Percentiles rank a stretch among this genome's conserved stretches.
Evolutionary conservation across 2,888 invertebrate genomes (phyloP).

Genomic region (Nineta flava): DNA sequence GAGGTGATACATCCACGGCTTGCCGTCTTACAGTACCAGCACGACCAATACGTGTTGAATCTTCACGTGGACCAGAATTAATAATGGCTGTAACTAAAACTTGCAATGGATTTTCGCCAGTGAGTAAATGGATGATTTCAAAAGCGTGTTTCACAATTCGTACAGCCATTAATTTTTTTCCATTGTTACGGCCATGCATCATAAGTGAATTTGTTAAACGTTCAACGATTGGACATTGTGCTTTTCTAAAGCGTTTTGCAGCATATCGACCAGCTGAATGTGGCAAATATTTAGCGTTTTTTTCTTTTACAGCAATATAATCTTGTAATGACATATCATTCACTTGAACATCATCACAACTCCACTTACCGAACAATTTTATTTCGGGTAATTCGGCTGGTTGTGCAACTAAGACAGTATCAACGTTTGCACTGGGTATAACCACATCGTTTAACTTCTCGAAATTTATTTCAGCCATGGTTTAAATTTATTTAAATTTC

Average conservation of each 20-base stretch:
- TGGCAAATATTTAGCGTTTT: constrained; percentile 96
- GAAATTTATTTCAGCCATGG: constrained; percentile 40
- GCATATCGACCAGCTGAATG: constrained; percentile 98
- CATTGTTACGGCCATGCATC: constrained; percentile 99
- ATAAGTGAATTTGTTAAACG: constrained; percentile 93
- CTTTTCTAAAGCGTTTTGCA: constrained; percentile 95
- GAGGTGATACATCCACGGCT: constrained; percentile 97
- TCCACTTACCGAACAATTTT: constrained; percentile 93
- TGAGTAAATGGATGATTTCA: constrained; percentile 92
- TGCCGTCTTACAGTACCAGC: constrained; percentile 99
- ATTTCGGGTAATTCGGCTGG: constrained; percentile 85
- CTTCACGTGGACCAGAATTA: constrained; percentile 98
- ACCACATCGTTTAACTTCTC: constrained; percentile 36
- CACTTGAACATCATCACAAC: constrained; percentile 95
- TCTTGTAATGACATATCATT: constrained; percentile 96
- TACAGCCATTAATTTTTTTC: constrained; percentile 98
- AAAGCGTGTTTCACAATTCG: constrained; percentile 98
- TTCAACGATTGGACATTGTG: constrained; percentile 98
- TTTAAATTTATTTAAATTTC: no score
- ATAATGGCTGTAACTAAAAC: constrained; percentile 95
- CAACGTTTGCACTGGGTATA: constrained; percentile 35
- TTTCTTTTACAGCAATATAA: constrained; percentile 93
- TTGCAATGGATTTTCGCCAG: constrained; percentile 75
- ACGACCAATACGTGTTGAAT: constrained; percentile 98
- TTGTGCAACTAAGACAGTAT: constrained; percentile 35